Base-by-base conservation (phyloP, 2,888 invertebrate species). In the Meandrusa payeni region DNA sequence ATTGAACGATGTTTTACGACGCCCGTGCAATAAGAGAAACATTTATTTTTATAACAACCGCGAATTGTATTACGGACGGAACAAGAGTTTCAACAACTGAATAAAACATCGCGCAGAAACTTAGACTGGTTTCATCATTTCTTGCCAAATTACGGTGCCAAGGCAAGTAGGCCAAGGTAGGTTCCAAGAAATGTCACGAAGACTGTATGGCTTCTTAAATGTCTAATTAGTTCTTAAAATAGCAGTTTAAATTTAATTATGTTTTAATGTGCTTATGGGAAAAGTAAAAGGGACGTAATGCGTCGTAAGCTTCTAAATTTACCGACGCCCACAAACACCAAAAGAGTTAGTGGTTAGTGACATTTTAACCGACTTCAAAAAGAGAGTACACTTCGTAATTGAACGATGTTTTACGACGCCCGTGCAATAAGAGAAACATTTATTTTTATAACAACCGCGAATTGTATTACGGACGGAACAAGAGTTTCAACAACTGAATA, bases 111-210 rank as follows among this genome's bases (percentile, higher is more conserved):
- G 9, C 41, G 44, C 46, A 33, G 50, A 57, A 69, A 72, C 54
- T 67, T 64, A 61, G 53, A 65, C 55, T 51, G n/a, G 60, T 71
- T 75, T 74, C 69, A 75, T 75, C 76, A 75, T 69, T 68, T 69
- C 59, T 52, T 48, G 48, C 57, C 64, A 74, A 69, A 74, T 69
- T 69, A 58, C 58, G 52, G 55, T 67, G 72, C 62, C 69, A n/a
- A n/a, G n/a, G n/a, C n/a, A n/a, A n/a, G n/a, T n/a, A n/a, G n/a
- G n/a, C n/a, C n/a, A n/a, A n/a, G 5, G n/a, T 41, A 59, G 71
- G 57, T 44, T 33, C 33, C 22, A 27, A 38, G 52, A 51, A 51
- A 57, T 61, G 63, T 61, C 67, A 67, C 59, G 62, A 60, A 63
- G 58, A 62, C 59, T 55, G 58, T 53, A 55, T 53, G 62, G 55